Evolutionary conservation across 2,888 invertebrate genomes (phyloP).

Genomic region (Idaea straminata): DNA sequence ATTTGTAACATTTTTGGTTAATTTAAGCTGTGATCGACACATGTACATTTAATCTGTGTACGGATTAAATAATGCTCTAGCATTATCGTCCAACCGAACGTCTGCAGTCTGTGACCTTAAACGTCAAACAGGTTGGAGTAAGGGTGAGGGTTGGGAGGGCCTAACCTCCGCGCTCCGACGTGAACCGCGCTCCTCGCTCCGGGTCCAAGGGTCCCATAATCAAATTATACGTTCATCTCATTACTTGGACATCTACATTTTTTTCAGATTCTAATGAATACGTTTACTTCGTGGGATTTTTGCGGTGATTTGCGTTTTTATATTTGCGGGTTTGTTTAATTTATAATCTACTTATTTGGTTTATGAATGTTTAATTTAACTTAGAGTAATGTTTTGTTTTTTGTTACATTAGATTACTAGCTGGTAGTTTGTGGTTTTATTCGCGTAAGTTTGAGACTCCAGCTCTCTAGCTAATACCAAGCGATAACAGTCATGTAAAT

Average conservation of each 20-base stretch:
- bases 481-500: too few relatives aligned
- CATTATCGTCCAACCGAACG: not conserved
- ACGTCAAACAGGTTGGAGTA: not conserved
- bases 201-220: constrained; percentile 18
- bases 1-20: too few relatives aligned
- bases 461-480: too few relatives aligned
- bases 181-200: constrained; percentile 3
- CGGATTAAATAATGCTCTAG: too few relatives aligned
- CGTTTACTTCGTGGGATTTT: constrained; percentile 19
- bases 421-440: too few relatives aligned
- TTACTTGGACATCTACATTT: constrained; percentile 20
- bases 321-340: not conserved
- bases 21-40: too few relatives aligned
- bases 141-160: not conserved
- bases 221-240: constrained; percentile 31
- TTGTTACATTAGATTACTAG: not conserved
- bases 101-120: not conserved
- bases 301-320: constrained; percentile 7
- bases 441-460: too few relatives aligned
- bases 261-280: constrained; percentile 27
- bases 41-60: too few relatives aligned
- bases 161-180: constrained; percentile 12
- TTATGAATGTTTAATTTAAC: not conserved
- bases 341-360: not conserved
- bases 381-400: not conserved